phyloP scores from a whole-genome alignment of 2,888 invertebrate species.

The Callinectes sapidus region DNA sequence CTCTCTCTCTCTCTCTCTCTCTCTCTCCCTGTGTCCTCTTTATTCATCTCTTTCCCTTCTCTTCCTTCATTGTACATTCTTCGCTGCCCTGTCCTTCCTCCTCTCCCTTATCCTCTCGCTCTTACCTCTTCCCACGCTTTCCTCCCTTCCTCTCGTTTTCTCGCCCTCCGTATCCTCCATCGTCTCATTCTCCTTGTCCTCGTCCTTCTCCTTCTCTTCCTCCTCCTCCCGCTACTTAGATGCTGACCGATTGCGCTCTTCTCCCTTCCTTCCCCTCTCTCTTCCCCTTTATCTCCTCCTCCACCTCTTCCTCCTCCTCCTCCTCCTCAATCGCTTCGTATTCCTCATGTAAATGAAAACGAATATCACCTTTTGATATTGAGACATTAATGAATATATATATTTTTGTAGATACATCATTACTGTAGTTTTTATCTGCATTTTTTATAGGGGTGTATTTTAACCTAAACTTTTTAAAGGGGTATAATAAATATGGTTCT shows the following conservation, averaged over 20 bases:
- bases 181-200: background rate
- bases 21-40: background rate
- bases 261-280: slow-evolving; percentile 8
- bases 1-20: slow-evolving; percentile 15
- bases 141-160: background rate
- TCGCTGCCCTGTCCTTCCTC: background rate
- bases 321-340: background rate
- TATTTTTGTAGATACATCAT: background rate
- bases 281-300: background rate
- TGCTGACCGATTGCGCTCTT: background rate
- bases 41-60: background rate
- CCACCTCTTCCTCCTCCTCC: background rate
- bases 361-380: background rate
- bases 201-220: background rate
- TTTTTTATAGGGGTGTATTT: background rate
- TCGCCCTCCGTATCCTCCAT: background rate
- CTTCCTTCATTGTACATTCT: background rate
- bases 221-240: slow-evolving; percentile 12
- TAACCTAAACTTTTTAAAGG: background rate
- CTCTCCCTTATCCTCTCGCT: background rate
- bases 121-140: background rate
- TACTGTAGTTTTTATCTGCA: background rate
- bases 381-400: background rate
- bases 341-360: background rate
- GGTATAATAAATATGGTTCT: background rate